Evolutionary conservation across 2,888 invertebrate genomes (phyloP).

Genomic region (Cryptocheilus praepositus): DNA sequence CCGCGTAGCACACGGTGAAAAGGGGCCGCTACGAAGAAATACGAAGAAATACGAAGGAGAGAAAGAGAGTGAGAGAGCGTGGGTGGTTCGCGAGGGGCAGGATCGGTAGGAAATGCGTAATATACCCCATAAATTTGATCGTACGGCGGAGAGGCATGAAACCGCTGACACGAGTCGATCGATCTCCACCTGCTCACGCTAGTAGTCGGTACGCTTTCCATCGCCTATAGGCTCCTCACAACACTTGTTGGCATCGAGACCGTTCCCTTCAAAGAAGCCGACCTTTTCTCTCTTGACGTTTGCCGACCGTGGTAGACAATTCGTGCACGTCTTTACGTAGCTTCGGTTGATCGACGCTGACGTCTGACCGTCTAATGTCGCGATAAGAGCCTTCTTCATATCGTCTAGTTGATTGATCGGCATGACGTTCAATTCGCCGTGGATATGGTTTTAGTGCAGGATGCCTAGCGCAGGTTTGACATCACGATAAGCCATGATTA

Average conservation of each 20-base stretch:
- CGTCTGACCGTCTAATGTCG: too few relatives aligned
- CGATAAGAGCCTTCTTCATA: too few relatives aligned
- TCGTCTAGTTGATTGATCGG: too few relatives aligned
- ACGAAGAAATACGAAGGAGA: slow-evolving; percentile 10
- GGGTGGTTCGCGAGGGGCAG: too few relatives aligned
- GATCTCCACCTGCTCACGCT: slow-evolving; percentile 19
- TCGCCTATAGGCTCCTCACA: background rate
- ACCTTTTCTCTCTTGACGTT: background rate
- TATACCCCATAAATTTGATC: slow-evolving; percentile 41
- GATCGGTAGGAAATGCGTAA: slow-evolving; percentile 32
- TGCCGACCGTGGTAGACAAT: too few relatives aligned
- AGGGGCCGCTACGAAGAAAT: slow-evolving; percentile 26
- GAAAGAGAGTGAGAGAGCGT: too few relatives aligned
- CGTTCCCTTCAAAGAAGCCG: too few relatives aligned
- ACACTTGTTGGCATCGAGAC: slow-evolving; percentile 28
- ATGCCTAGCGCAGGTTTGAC: too few relatives aligned
- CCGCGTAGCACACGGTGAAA: slow-evolving; percentile 29
- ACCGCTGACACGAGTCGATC: slow-evolving; percentile 27
- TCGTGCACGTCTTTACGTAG: too few relatives aligned
- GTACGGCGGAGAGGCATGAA: slow-evolving; percentile 16
- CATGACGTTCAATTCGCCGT: too few relatives aligned
- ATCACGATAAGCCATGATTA: background rate
- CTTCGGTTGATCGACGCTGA: too few relatives aligned
- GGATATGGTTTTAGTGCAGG: too few relatives aligned
- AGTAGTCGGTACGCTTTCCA: slow-evolving; percentile 12